phyloP scores from a whole-genome alignment of 2,797 vertebrate species.

The Poeciliopsis infans region DNA sequence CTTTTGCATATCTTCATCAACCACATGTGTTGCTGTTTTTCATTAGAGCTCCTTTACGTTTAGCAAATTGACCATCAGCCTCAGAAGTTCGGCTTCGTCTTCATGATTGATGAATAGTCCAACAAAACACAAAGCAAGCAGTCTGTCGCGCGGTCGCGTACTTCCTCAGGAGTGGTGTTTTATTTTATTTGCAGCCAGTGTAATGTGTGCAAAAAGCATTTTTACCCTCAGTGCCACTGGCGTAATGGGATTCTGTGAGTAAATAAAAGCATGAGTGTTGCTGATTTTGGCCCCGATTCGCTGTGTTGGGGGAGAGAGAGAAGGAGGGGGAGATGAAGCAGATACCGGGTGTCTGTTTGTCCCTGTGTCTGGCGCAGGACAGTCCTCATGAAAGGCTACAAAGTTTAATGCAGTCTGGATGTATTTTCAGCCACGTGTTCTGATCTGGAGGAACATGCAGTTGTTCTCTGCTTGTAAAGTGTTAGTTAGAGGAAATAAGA shows the following conservation, averaged over 20 bases:
- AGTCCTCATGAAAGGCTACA: background rate
- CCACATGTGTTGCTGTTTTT: slow-evolving; percentile 36
- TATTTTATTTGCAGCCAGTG: slow-evolving; percentile 71
- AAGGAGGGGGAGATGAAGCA: slow-evolving; percentile 54
- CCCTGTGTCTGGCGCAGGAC: slow-evolving; percentile 23
- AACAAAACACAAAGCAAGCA: slow-evolving; percentile 68
- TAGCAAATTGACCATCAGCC: slow-evolving; percentile 46
- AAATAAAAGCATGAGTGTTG: slow-evolving; percentile 74
- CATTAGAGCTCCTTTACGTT: slow-evolving; percentile 38
- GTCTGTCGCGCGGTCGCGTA: slow-evolving; percentile 61
- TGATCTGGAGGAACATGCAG: slow-evolving; percentile 30
- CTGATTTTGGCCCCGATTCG: slow-evolving; percentile 57
- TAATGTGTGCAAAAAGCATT: slow-evolving; percentile 78
- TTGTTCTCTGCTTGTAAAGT: no score
- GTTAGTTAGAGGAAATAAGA: no score
- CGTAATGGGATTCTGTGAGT: slow-evolving; percentile 72
- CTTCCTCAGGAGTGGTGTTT: slow-evolving; percentile 68
- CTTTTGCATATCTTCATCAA: background rate
- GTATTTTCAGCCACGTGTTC: slow-evolving; percentile 8
- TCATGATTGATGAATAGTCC: slow-evolving; percentile 69
- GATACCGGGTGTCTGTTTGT: slow-evolving; percentile 48
- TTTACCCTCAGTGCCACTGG: slow-evolving; percentile 60
- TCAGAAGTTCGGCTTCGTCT: slow-evolving; percentile 37
- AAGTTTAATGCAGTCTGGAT: background rate
- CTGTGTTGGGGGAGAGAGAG: slow-evolving; percentile 21